phyloP scores from a whole-genome alignment of 64 coral and sea anemone genomes.

The Pocillopora verrucosa region DNA sequence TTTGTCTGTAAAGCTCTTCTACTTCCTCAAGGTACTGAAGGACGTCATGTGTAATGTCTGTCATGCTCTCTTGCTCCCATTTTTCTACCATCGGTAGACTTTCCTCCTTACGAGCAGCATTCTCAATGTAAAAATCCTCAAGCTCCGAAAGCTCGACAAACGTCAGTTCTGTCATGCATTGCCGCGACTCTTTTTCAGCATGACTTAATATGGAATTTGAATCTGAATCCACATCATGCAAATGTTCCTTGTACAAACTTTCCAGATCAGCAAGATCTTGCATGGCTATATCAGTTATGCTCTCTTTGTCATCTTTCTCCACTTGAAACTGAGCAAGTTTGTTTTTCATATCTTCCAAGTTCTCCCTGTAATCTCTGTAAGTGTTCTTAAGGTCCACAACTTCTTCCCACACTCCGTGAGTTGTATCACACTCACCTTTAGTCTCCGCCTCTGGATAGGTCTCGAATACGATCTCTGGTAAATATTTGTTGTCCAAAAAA shows the following conservation, averaged over 20 bases:
- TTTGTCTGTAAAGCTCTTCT: neutral
- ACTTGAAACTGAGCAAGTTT: constrained; percentile 36
- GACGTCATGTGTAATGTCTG: constrained; percentile 49
- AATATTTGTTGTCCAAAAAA: neutral
- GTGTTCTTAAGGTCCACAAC: constrained; percentile 36
- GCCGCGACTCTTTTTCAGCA: constrained; percentile 18
- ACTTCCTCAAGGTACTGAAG: constrained; percentile 39
- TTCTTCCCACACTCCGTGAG: constrained; percentile 42
- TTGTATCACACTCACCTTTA: constrained; percentile 21
- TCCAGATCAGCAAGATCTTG: constrained; percentile 28
- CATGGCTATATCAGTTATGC: constrained; percentile 45
- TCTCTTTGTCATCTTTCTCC: constrained; percentile 39
- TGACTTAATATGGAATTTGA: constrained; percentile 18
- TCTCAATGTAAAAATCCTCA: constrained; percentile 42
- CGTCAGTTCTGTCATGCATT: constrained; percentile 41
- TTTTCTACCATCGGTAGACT: neutral
- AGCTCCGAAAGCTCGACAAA: constrained; percentile 25
- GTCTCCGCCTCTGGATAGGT: constrained; percentile 14
- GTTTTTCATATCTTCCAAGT: constrained; percentile 45
- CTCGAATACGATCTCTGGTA: neutral
- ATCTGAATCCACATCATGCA: constrained; percentile 30
- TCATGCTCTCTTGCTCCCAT: constrained; percentile 47
- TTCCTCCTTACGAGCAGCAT: neutral
- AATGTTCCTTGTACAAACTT: constrained; percentile 22
- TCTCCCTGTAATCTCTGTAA: constrained; percentile 45